Conservation (phyloP, 2,113 vertebrate species). For the Phaetusa simplex region DNA sequence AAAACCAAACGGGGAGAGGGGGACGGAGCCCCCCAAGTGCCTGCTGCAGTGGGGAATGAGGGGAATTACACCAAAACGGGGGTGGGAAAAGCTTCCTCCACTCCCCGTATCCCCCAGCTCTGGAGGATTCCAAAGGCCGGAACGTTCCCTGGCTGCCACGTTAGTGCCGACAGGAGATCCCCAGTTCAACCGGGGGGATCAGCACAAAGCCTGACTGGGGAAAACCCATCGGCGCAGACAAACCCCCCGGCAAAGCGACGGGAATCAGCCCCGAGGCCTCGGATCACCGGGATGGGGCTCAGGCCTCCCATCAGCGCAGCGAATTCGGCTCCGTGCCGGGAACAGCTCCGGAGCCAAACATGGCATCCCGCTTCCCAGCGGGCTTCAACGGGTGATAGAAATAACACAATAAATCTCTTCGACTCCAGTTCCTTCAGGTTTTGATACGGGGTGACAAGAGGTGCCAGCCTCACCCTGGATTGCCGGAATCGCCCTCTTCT, state of each 20-base stretch:
- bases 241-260: not conserved
- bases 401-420: not conserved
- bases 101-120: not conserved
- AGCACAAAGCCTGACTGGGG: not conserved
- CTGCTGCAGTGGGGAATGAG: not conserved
- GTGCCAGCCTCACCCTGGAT: no score
- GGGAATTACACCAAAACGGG: not conserved
- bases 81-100: not conserved
- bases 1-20: not conserved
- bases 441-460: not conserved
- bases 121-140: not conserved
- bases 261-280: not conserved
- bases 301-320: not conserved
- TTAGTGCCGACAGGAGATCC: not conserved
- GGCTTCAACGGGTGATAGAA: not conserved
- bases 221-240: not conserved
- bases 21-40: not conserved
- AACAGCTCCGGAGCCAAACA: not conserved
- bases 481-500: not conserved
- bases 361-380: no score
- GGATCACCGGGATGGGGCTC: not conserved
- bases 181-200: not conserved
- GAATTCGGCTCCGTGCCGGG: no score
- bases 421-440: not conserved
- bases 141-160: not conserved